Base-by-base conservation (phyloP, 2,888 invertebrate genomes). In the Lasius fuliginosus region DNA sequence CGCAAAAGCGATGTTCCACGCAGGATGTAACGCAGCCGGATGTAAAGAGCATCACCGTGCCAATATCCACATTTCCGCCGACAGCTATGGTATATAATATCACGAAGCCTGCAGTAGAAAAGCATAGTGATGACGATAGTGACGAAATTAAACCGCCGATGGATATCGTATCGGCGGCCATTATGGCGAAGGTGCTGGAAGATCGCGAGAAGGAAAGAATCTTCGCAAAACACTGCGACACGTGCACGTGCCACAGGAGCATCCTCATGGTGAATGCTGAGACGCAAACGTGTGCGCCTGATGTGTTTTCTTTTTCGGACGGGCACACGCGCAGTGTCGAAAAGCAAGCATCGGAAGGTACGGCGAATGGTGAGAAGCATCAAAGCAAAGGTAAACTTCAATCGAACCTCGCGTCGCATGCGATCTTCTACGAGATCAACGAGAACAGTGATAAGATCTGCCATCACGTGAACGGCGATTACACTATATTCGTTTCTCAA, bases 161-260 rank as follows among this genome's bases (percentile, higher is more conserved):
- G 76, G 97, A 97, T 92, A 96, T 97, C 91, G 97, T 97, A 18
- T 98, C 98, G 4, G 98, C 98, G 36, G 97, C 98, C 12, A 97
- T 98, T 75, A 98, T 98, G 97, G 98, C 98, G 3, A 98, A 98
- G 96, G 98, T 98, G 86, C 95, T 99, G 46, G 98, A 98, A 95
- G 98, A 98, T 92, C 96, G 98, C 85, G 98, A 98, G 91, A 97
- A 97, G 85, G 98, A 98, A 90, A 95, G 96, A 88, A 97, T 97
- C 81, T 96, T 97, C 75, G 96, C 97, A 1, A 98, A 98, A 94
- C 98, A 98, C 93, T 98, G 98, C 95, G 97, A 97, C 92, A 98
- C 97, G 1, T 98, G 98, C 92, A 97, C 97, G 64, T 98, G 98
- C 94, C 94, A 95, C 73, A 92, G 93, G 71, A 94, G 92, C 58